phyloP scores from a whole-genome alignment of 2,888 invertebrate genomes.

The Patella depressa region DNA sequence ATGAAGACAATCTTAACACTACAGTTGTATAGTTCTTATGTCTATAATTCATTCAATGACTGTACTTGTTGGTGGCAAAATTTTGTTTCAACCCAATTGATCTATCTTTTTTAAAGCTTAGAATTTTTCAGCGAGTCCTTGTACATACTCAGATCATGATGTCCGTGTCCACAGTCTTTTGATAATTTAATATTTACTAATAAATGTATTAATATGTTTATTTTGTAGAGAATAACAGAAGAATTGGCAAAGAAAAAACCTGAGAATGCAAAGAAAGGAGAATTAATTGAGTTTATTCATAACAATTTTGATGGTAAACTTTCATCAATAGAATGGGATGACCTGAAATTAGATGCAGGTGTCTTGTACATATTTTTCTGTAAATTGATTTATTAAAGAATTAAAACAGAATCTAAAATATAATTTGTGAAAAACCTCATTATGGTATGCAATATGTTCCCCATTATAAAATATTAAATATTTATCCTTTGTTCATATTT shows the following conservation, averaged over 20 bases:
- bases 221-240: slow-evolving; percentile 18
- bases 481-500: slow-evolving; percentile 17
- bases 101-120: no score
- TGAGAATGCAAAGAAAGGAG: slow-evolving; percentile 34
- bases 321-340: slow-evolving; percentile 51
- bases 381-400: neutral
- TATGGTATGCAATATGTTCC: neutral
- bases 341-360: slow-evolving; percentile 37
- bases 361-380: neutral
- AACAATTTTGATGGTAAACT: slow-evolving; percentile 51
- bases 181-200: no score
- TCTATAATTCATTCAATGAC: no score
- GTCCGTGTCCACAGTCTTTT: no score
- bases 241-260: slow-evolving; percentile 20
- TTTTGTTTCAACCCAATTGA: no score
- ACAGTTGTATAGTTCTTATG: no score
- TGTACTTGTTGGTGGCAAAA: no score
- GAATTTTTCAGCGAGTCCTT: no score
- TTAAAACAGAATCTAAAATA: slow-evolving; percentile 16
- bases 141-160: no score
- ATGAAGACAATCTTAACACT: no score
- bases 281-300: slow-evolving; percentile 38
- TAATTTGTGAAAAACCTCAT: slow-evolving; percentile 2
- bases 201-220: neutral
- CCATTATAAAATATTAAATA: neutral